phyloP scores from a whole-genome alignment of 2,888 invertebrate genomes.

The Calliopum simillimum region DNA sequence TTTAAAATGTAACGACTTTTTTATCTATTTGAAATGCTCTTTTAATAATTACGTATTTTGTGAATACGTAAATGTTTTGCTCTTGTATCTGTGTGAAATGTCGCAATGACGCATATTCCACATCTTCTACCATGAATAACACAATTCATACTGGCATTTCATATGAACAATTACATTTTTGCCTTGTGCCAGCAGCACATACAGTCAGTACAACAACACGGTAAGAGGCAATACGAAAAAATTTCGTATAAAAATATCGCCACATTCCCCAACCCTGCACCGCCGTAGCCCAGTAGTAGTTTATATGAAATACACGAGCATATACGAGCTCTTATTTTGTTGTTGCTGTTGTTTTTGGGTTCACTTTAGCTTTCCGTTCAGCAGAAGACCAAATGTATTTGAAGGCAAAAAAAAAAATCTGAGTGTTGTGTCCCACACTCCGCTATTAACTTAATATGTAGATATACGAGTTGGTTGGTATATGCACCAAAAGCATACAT shows the following conservation, averaged over 20 bases:
- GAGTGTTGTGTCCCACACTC: slow-evolving; percentile 25
- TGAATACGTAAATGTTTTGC: background rate
- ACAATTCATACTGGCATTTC: slow-evolving; percentile 53
- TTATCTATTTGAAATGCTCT: no score
- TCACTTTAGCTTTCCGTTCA: slow-evolving; percentile 6
- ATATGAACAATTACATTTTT: slow-evolving; percentile 5
- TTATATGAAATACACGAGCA: slow-evolving; percentile 15
- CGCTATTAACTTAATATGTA: slow-evolving; percentile 2
- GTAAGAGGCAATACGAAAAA: slow-evolving; percentile 9
- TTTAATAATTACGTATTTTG: slow-evolving; percentile 25
- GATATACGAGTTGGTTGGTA: slow-evolving; percentile 8
- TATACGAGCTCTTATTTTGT: slow-evolving; percentile 19
- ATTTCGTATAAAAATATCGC: slow-evolving; percentile 26
- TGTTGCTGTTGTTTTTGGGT: slow-evolving; percentile 12
- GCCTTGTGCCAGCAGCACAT: slow-evolving; percentile 19
- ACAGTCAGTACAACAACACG: background rate
- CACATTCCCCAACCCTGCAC: slow-evolving; percentile 7
- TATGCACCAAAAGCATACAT: background rate
- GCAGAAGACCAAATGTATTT: slow-evolving; percentile 4
- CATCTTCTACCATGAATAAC: slow-evolving; percentile 54
- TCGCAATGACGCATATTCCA: slow-evolving; percentile 47
- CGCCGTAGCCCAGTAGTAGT: slow-evolving; percentile 10
- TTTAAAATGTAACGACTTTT: no score
- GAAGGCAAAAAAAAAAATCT: slow-evolving; percentile 14
- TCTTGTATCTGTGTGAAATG: slow-evolving; percentile 3